Conservation (phyloP, 2,113 vertebrate species). For the Scolopax mira region DNA sequence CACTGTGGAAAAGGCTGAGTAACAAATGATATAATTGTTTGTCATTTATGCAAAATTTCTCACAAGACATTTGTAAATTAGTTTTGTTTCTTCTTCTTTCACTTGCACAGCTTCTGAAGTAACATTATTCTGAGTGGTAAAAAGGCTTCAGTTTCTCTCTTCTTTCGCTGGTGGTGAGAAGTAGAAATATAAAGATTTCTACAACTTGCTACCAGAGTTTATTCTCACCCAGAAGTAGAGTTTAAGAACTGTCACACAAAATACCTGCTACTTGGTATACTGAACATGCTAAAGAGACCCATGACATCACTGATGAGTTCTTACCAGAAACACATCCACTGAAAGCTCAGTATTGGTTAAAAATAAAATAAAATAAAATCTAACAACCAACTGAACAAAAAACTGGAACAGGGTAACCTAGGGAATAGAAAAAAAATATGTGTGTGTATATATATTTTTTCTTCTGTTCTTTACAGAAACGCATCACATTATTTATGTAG, state of each 20-base stretch:
- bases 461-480: neutral
- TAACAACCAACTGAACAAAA: neutral
- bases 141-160: neutral
- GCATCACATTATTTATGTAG: neutral
- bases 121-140: neutral
- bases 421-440: neutral
- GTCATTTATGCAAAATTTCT: neutral
- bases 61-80: neutral
- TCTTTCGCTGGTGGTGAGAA: neutral
- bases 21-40: neutral
- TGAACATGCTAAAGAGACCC: neutral
- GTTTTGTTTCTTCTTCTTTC: neutral
- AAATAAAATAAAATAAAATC: neutral
- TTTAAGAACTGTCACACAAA: neutral
- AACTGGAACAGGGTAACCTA: neutral
- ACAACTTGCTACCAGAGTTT: neutral
- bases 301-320: neutral
- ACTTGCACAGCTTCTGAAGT: neutral
- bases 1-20: neutral
- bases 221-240: neutral
- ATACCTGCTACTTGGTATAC: neutral
- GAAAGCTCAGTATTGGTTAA: neutral
- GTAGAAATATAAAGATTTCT: neutral
- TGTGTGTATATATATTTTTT: neutral
- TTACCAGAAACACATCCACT: neutral